Conservation (phyloP, 2,113 vertebrate species). For the Amphiprion percula region DNA sequence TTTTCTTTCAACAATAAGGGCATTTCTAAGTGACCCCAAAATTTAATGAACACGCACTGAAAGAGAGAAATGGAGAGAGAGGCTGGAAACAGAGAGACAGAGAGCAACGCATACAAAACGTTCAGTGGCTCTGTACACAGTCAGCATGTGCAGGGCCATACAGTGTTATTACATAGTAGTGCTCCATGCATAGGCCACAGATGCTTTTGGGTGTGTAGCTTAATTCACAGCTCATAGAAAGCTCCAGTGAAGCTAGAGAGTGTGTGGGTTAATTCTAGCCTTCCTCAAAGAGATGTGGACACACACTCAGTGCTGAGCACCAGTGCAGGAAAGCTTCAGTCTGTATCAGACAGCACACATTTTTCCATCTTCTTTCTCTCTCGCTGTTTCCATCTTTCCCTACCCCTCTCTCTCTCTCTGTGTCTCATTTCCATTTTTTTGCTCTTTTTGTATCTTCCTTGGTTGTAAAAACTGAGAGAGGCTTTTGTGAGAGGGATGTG, state of each 20-base stretch:
- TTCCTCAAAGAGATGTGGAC: slow-evolving; percentile 61
- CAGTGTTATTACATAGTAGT: slow-evolving; percentile 31
- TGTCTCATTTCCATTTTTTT: neutral
- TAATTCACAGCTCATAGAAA: slow-evolving; percentile 59
- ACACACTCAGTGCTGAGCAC: slow-evolving; percentile 43
- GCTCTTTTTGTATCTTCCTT: slow-evolving; percentile 23
- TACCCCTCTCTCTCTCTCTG: neutral
- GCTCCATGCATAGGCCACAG: slow-evolving; percentile 31
- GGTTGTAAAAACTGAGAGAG: slow-evolving; percentile 58
- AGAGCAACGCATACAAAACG: slow-evolving; percentile 9
- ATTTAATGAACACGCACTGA: slow-evolving; percentile 44
- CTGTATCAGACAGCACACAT: slow-evolving; percentile 69
- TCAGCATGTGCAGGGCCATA: slow-evolving; percentile 40
- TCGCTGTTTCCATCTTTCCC: neutral
- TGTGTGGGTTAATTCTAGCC: slow-evolving; percentile 56
- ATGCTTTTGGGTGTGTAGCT: slow-evolving; percentile 56
- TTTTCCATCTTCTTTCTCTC: slow-evolving; percentile 24
- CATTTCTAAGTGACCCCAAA: too few relatives aligned
- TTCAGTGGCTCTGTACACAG: slow-evolving; percentile 49
- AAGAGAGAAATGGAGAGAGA: slow-evolving; percentile 16
- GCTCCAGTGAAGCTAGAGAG: slow-evolving; percentile 52
- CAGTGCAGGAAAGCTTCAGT: slow-evolving; percentile 60
- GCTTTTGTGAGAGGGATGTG: slow-evolving; percentile 47
- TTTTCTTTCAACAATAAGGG: too few relatives aligned
- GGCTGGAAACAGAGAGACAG: slow-evolving; percentile 5